Base-by-base conservation (phyloP, 2,888 invertebrate genomes). In the Drosophila histrio region DNA sequence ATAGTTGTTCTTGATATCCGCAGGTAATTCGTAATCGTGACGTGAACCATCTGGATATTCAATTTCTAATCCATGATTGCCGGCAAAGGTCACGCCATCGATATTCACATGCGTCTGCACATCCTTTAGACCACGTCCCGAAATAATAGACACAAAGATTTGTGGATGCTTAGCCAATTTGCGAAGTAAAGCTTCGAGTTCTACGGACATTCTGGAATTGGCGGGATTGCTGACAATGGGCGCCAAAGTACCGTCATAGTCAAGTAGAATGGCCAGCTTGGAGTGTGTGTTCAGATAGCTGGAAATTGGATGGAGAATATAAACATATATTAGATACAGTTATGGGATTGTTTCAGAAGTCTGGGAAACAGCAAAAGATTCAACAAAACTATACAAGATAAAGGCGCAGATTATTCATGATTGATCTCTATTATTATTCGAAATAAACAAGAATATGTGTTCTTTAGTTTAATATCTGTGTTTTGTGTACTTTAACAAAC, bases 161-260 rank as follows among this genome's bases (percentile, higher is more conserved):
- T 95, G 94, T 0, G 95, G 93, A 91, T 94, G 93, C 82, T 94
- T 94, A 1, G 95, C 93, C 28, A 96, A 89, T 80, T 94, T 92
- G 72, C 94, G 94, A 13, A 96, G 90, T 28, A 94, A 93, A 68
- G 93, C 92, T 89, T 95, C 95, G 0, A 95, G 94, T 89, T 95
- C 95, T 7, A 93, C 90, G 1, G 95, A 94, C 81, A 96, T 93
- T 30, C 93, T 93, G 1, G 95, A 95, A 38, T 95, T 92, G 88
- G 94, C 94, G 1, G 95, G 96, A 91, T 95, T 95, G 3, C 94
- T 94, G 0, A 94, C 94, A 47, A 96, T 94, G 1, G 95, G 95
- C 0, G 95, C 95, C 72, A 96, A 90, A 3, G 96, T 96, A 43
- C 96, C 96, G 90, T 96, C 96, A 83, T 95, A 96, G 89, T 96